Evolutionary conservation across 2,113 vertebrate species (phyloP).

Genomic region (Cromileptes altivelis): DNA sequence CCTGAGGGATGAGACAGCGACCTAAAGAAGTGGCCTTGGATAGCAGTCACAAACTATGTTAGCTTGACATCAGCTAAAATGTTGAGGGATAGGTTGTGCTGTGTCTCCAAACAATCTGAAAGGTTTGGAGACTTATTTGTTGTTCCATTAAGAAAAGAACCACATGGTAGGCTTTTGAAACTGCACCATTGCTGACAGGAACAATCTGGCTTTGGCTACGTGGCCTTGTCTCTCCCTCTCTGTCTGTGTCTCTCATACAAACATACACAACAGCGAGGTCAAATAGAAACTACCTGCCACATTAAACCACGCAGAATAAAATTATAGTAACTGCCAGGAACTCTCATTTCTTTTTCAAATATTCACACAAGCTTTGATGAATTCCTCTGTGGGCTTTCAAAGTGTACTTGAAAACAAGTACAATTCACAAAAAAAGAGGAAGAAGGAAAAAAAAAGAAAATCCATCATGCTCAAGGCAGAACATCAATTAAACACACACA

Average conservation of each 20-base stretch:
- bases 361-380: conserved; percentile 46
- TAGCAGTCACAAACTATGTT: no score
- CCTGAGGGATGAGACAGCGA: no score
- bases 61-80: no score
- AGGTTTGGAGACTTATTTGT: no score
- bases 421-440: background rate
- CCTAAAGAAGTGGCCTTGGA: no score
- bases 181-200: no score
- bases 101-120: no score
- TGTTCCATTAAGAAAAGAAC: no score
- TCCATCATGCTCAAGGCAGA: conserved; percentile 32
- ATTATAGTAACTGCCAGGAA: background rate
- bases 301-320: background rate
- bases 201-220: background rate
- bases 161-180: no score
- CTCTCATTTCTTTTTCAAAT: conserved; percentile 13
- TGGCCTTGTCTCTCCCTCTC: background rate
- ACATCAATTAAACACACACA: conserved; percentile 29
- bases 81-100: no score
- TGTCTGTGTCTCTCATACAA: background rate
- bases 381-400: conserved; percentile 27
- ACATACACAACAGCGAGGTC: conserved; percentile 10
- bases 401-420: conserved; percentile 21
- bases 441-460: conserved; percentile 2
- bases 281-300: background rate